Percentiles rank a stretch among this genome's conserved stretches.
Evolutionary conservation across 2,113 vertebrate species (phyloP).

Genomic region (Fregata magnificens): DNA sequence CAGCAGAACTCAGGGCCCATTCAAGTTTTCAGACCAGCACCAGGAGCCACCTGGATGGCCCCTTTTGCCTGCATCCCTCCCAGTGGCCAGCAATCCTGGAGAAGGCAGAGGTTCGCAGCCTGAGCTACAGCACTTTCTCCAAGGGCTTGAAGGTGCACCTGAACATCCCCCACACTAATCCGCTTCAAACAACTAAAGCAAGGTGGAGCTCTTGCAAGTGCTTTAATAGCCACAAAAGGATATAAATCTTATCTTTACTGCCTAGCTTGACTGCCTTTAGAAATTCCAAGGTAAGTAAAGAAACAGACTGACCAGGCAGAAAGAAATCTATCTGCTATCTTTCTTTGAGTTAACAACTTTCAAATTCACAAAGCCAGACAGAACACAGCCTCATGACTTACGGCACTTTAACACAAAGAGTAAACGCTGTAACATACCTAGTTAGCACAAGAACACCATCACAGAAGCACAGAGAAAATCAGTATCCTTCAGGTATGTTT

Average conservation of each 20-base stretch:
- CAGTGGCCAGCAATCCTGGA: accelerated
- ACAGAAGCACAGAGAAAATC: not conserved
- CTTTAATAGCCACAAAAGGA: not conserved
- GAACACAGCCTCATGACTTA: accelerated
- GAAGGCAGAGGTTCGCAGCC: not conserved
- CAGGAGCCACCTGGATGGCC: not conserved
- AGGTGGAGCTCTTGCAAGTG: not conserved
- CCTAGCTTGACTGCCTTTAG: not conserved
- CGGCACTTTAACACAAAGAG: accelerated
- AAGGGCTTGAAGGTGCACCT: not conserved
- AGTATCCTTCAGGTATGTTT: not conserved
- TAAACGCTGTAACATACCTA: accelerated
- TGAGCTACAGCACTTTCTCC: not conserved
- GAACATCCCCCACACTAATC: not conserved
- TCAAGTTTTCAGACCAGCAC: not conserved
- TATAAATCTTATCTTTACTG: not conserved
- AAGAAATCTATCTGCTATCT: not conserved
- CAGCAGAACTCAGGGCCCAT: not conserved
- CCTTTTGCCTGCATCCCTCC: not conserved
- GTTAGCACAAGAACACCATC: accelerated
- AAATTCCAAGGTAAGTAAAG: accelerated
- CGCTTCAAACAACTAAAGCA: not conserved
- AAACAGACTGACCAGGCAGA: not conserved
- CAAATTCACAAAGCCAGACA: no score
- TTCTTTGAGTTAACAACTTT: not conserved